Base-by-base conservation (phyloP, 2,888 invertebrate genomes). In the Macropis europaea region DNA sequence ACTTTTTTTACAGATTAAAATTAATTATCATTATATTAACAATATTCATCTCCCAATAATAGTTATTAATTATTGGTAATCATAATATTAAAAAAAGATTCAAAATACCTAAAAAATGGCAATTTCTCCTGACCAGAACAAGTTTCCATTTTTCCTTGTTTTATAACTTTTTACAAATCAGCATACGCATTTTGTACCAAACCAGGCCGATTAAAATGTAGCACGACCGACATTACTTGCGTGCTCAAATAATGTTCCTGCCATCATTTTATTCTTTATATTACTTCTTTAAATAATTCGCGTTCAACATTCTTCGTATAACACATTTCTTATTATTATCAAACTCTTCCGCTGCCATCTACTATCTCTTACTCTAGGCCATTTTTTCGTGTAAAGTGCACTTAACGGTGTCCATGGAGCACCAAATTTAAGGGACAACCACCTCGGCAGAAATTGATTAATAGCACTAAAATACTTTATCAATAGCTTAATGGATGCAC, bases 41-140 rank as follows among this genome's bases (percentile, higher is more conserved):
- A 88, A 85, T 85, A 87, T 84, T 87, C 80, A 79, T 86, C 78
- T 79, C 78, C 78, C 75, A 79, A 81, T 86, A 83, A 82, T 85
- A 82, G 82, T 81, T 79, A 84, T 72, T 78, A 76, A 79, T 83
- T 80, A 82, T 78, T 61, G 76, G 67, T 82, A 82, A 82, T 84
- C 82, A 81, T 81, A 84, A 78, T 81, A 82, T 75, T 77, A 64
- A 69, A 68, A 82, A 77, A 79, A 76, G 74, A 82, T 78, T 82
- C 80, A 79, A 86, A 85, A 83, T 86, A 87, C 77, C 83, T 85
- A 82, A 86, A 86, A 88, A 88, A 89, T 89, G 88, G 88, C 88
- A 89, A 89, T 89, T 88, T 89, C 86, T 88, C 86, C 86, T 89
- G 88, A 89, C 89, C 88, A 89, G 88, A 89, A 89, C 88, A 85